Evolutionary conservation across 2,113 vertebrate genomes (phyloP).

Genomic region (Zosterops lateralis): DNA sequence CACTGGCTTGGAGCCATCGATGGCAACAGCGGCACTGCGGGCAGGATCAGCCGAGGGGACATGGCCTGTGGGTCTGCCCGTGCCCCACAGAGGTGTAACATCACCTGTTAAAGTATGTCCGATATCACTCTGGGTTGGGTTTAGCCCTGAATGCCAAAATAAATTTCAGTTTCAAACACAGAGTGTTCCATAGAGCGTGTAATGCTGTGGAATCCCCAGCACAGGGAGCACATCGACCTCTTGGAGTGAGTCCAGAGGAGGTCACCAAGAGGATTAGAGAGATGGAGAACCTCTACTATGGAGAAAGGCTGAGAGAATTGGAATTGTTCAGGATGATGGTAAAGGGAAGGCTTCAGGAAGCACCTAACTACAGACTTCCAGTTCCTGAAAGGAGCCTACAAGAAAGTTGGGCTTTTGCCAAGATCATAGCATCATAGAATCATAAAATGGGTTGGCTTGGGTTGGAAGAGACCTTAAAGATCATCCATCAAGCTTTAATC

Average conservation of each 20-base stretch:
- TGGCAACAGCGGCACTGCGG: fast-evolving
- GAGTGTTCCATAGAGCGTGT: neutral
- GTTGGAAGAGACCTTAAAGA: neutral
- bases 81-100: fast-evolving
- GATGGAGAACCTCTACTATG: neutral
- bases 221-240: neutral
- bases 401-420: neutral
- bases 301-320: neutral
- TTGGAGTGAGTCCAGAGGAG: neutral
- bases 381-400: neutral
- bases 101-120: fast-evolving
- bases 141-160: neutral
- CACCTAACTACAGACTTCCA: neutral
- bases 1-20: too few species aligned
- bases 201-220: neutral
- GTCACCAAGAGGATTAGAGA: neutral
- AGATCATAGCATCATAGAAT: neutral
- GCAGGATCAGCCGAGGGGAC: fast-evolving
- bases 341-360: neutral
- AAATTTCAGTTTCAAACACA: neutral
- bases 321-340: neutral
- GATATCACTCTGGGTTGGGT: neutral
- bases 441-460: neutral
- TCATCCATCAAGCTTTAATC: neutral
- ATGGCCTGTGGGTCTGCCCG: fast-evolving